Evolutionary conservation across 2,797 vertebrate species (phyloP).

Genomic region (Lepilemur ruficaudatus): DNA sequence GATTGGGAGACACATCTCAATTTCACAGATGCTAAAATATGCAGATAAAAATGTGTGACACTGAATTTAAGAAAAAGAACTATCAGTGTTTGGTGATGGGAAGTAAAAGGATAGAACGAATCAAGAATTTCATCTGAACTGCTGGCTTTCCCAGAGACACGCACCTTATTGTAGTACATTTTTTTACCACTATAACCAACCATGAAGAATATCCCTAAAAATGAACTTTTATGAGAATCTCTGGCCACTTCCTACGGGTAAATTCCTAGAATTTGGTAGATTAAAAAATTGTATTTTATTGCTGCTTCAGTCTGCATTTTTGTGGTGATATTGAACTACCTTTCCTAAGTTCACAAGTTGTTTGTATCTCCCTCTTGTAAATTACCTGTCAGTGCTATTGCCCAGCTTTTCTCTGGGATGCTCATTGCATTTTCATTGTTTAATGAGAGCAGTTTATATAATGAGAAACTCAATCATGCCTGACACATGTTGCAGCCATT

Average conservation of each 20-base stretch:
- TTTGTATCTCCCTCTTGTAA: neutral
- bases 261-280: neutral
- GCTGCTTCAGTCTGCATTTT: neutral
- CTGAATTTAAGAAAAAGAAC: neutral
- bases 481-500: neutral
- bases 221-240: neutral
- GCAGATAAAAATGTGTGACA: neutral
- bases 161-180: neutral
- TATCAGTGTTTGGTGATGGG: neutral
- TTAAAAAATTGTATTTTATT: neutral
- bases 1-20: neutral
- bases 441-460: neutral
- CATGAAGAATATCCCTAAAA: neutral
- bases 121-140: neutral
- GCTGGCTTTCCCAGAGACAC: neutral
- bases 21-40: neutral
- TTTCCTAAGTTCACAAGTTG: neutral
- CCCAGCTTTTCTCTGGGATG: neutral
- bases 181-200: neutral
- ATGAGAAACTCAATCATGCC: neutral
- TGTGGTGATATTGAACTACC: neutral
- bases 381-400: neutral
- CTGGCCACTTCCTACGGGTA: neutral
- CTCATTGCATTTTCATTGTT: neutral
- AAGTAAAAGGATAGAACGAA: neutral